These are phyloP conservation scores for Pangasius djambal DNA, from an alignment of 2,797 vertebrate species.

Conservation along the genomic window DNA sequence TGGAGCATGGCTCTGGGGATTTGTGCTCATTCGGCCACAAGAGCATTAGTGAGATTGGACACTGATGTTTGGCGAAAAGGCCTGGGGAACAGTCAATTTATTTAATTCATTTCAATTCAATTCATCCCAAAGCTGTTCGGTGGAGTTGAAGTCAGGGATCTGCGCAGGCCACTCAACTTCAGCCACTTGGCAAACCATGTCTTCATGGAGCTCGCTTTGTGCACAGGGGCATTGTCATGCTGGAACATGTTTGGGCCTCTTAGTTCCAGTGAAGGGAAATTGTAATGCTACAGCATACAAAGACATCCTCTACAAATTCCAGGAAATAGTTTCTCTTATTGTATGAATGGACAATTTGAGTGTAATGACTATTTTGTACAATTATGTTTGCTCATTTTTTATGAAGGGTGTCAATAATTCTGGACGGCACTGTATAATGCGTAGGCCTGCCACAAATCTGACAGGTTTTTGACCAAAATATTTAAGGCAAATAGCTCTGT, in stretches of 20 bases:
- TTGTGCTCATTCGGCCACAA: not conserved
- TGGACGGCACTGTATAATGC: not conserved
- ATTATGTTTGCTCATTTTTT: not conserved
- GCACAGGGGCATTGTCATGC: not conserved
- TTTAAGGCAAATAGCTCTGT: not conserved
- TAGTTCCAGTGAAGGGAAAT: not conserved
- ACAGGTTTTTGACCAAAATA: not conserved
- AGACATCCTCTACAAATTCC: not conserved
- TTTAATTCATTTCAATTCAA: not conserved
- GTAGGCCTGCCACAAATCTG: not conserved
- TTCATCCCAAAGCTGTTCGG: not conserved
- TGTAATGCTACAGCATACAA: not conserved
- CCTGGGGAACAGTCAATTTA: not conserved
- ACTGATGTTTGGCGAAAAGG: not conserved
- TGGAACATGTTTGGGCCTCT: no score
- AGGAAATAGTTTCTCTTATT: not conserved
- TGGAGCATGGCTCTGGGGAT: not conserved
- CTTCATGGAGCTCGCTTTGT: not conserved
- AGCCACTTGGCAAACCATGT: not conserved
- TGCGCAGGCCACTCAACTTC: not conserved
- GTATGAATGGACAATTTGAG: not conserved
- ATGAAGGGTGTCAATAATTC: not conserved
- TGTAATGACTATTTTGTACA: not conserved
- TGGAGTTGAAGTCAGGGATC: not conserved
- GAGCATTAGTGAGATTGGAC: not conserved